Evolutionary conservation across 2,797 vertebrate genomes (phyloP).

Genomic region (Gallinago nigripennis): DNA sequence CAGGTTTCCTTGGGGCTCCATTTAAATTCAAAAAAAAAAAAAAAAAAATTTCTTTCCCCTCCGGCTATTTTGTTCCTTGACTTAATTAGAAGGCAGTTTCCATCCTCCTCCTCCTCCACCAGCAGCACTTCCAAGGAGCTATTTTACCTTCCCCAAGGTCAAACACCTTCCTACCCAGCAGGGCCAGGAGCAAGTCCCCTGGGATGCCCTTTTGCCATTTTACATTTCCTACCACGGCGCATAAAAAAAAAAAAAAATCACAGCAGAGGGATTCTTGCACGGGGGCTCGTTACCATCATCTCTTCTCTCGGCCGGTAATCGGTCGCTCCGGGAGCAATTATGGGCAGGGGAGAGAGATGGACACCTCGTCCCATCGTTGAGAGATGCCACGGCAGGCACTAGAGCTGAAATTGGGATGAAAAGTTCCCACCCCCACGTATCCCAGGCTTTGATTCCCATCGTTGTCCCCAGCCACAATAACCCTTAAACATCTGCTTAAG

Average conservation of each 20-base stretch:
- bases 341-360: not conserved
- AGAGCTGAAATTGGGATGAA: not conserved
- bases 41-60: not conserved
- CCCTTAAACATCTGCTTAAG: not conserved
- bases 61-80: not conserved
- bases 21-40: not conserved
- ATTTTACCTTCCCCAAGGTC: not conserved
- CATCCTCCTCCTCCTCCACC: not conserved
- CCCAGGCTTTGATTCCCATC: not conserved
- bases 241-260: no score
- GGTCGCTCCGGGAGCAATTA: not conserved
- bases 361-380: no score
- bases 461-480: not conserved
- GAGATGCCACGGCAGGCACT: not conserved
- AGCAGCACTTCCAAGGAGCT: not conserved
- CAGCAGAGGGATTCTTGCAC: fast-evolving
- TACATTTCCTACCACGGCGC: fast-evolving
- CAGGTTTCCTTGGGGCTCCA: not conserved
- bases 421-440: fast-evolving
- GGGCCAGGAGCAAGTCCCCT: fast-evolving
- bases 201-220: not conserved
- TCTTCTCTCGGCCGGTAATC: not conserved
- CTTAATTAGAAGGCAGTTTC: not conserved
- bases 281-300: not conserved
- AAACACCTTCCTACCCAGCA: not conserved